Evolutionary conservation across 2,888 invertebrate genomes (phyloP).

Genomic region (Ryuthela nishihirai): DNA sequence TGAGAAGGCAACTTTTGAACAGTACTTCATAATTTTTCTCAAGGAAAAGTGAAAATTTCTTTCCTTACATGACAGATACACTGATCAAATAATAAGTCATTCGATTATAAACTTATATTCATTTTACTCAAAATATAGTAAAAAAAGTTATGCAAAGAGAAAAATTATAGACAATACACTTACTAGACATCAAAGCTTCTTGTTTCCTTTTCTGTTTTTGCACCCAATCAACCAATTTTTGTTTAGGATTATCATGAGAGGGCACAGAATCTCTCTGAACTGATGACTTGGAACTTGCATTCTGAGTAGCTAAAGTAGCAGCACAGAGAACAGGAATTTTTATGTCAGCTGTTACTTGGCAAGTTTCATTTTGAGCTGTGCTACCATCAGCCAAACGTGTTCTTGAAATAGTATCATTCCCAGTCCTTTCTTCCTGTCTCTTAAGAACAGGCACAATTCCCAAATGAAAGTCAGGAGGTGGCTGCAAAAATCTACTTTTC

Average conservation of each 20-base stretch:
- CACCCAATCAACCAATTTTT: conserved; percentile 31
- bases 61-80: too few species aligned
- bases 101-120: too few species aligned
- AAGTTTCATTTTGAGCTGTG: too few species aligned
- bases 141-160: background rate
- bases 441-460: too few species aligned
- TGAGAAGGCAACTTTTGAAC: too few species aligned
- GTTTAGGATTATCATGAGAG: conserved; percentile 24
- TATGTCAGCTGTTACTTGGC: too few species aligned
- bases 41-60: too few species aligned
- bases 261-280: conserved; percentile 7
- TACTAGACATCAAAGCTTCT: conserved; percentile 4
- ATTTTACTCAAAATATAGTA: background rate
- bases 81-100: too few species aligned
- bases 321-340: too few species aligned
- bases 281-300: conserved; percentile 2
- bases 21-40: too few species aligned
- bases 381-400: conserved; percentile 26
- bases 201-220: conserved; percentile 32
- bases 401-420: conserved; percentile 25
- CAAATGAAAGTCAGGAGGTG: conserved; percentile 26
- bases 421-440: conserved; percentile 20
- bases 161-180: background rate
- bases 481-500: conserved; percentile 19
- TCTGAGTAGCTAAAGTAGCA: too few species aligned